phyloP scores from a whole-genome alignment of 2,888 invertebrate genomes.

The Xestoiulus laeticollis region DNA sequence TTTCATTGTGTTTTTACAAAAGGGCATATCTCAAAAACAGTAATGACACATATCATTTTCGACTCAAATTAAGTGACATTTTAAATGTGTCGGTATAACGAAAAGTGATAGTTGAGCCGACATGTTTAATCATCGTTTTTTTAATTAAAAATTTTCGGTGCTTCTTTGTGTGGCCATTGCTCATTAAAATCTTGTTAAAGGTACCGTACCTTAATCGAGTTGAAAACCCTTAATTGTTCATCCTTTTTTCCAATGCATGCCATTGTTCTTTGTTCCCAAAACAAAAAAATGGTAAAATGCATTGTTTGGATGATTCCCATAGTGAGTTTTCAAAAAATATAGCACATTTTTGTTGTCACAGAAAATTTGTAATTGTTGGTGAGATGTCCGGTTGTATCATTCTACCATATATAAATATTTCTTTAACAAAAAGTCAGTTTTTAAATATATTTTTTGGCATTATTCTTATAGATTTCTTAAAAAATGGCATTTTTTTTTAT shows the following conservation, averaged over 20 bases:
- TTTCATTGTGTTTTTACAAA: not conserved
- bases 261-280: not conserved
- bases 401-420: too few species aligned
- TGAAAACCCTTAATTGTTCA: not conserved
- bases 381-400: too few species aligned
- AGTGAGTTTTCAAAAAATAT: not conserved
- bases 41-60: slow-evolving; percentile 18
- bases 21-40: slow-evolving; percentile 15
- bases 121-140: not conserved
- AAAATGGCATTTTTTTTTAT: too few species aligned
- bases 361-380: too few species aligned
- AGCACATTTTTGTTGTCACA: not conserved
- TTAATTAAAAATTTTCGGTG: slow-evolving; percentile 7
- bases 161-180: not conserved
- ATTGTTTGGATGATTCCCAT: not conserved
- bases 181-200: not conserved
- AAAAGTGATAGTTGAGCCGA: not conserved
- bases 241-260: not conserved
- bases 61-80: slow-evolving; percentile 11
- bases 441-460: too few species aligned
- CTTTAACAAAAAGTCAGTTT: too few species aligned
- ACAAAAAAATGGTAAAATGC: not conserved
- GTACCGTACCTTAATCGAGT: not conserved
- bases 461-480: too few species aligned
- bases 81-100: not conserved